A percentile compares a stretch with the other conserved stretches of the same genome.
Conservation (phyloP, 2,797 vertebrate species). For the Myripristis jacobus region DNA sequence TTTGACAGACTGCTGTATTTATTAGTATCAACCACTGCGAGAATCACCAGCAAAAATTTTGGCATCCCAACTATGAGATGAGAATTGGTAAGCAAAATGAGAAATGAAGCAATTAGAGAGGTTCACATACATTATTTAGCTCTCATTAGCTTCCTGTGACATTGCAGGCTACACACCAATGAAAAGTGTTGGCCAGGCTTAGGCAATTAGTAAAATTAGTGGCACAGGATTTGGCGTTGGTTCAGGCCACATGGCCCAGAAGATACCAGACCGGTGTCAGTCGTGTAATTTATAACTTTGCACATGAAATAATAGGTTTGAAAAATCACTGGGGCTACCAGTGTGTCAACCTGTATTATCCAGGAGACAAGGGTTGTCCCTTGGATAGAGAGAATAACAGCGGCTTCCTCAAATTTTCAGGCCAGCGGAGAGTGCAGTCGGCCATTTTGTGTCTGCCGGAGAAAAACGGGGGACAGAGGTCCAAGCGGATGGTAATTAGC, state of each 20-base stretch:
- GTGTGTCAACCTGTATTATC: conserved; percentile 79
- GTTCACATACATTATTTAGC: conserved; percentile 90
- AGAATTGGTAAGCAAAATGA: conserved; percentile 86
- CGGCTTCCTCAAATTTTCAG: conserved; percentile 50
- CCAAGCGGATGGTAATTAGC: conserved; percentile 85
- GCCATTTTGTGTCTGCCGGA: conserved; percentile 77
- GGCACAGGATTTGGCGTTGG: conserved; percentile 86
- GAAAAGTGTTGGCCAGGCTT: conserved; percentile 84
- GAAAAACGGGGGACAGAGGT: conserved; percentile 77
- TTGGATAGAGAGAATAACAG: conserved; percentile 65
- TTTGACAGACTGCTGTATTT: conserved; percentile 65
- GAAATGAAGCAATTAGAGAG: conserved; percentile 88
- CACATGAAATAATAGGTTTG: conserved; percentile 85
- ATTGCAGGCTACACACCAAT: conserved; percentile 85
- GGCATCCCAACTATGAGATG: conserved; percentile 82
- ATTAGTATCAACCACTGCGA: conserved; percentile 80
- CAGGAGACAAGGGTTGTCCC: conserved; percentile 68
- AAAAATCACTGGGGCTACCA: conserved; percentile 81
- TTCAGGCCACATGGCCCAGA: conserved; percentile 88
- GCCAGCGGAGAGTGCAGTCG: conserved; percentile 57
- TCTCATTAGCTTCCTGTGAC: conserved; percentile 89
- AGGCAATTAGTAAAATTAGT: conserved; percentile 91
- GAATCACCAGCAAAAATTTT: conserved; percentile 75
- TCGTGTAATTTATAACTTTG: conserved; percentile 86
- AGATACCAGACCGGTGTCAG: conserved; percentile 87